Evolutionary conservation across 2,888 invertebrate species (phyloP).

Genomic region (Hetaerina titia): DNA sequence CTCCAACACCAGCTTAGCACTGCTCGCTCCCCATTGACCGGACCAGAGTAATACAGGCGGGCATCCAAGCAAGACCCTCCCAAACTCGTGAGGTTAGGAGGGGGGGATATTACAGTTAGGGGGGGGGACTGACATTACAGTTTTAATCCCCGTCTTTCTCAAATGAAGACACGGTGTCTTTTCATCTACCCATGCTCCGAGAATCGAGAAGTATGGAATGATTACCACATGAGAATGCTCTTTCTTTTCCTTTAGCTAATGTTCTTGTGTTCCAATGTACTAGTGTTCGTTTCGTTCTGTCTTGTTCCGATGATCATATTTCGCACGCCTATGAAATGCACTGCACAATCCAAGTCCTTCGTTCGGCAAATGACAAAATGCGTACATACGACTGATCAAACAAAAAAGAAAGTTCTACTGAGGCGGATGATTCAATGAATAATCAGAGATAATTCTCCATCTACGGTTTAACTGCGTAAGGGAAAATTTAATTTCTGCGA

Average conservation of each 20-base stretch:
- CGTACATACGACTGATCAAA: not conserved
- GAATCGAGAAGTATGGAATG: not conserved
- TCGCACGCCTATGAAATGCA: constrained; percentile 17
- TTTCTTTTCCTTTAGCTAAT: not conserved
- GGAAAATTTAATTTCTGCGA: not conserved
- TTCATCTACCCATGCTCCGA: not conserved
- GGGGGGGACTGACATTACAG: too few relatives aligned
- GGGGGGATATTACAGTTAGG: too few relatives aligned
- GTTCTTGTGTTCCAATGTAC: too few relatives aligned
- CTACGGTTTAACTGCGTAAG: not conserved
- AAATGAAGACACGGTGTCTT: not conserved
- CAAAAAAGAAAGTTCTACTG: not conserved
- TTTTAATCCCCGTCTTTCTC: not conserved
- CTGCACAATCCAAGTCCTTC: not conserved
- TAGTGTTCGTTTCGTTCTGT: not conserved
- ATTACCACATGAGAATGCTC: not conserved
- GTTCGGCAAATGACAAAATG: not conserved
- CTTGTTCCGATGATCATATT: not conserved
- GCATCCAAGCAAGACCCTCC: not conserved
- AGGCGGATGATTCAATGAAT: not conserved
- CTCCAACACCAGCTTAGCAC: not conserved
- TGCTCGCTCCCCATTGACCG: not conserved
- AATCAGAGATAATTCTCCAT: not conserved
- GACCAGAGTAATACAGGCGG: too few relatives aligned
- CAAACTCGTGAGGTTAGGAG: not conserved